Evolutionary conservation across 2,797 vertebrate species (phyloP).

Genomic region (Sandelia bainsii): DNA sequence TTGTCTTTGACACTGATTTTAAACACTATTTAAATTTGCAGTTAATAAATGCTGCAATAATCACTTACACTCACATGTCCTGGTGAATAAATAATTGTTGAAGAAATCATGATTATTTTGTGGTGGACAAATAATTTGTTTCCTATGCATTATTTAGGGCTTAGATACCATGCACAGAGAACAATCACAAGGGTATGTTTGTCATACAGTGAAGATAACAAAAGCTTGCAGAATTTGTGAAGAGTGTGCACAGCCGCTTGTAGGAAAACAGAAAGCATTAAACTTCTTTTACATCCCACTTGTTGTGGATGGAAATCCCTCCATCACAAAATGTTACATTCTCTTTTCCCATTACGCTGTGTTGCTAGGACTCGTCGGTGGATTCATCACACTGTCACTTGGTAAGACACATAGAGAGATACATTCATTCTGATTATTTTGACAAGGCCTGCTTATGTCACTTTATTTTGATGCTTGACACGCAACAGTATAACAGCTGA

Average conservation of each 20-base stretch:
- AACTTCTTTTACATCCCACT: constrained; percentile 26
- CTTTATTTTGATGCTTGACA: constrained; percentile 8
- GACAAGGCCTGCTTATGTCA: constrained; percentile 12
- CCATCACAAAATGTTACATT: constrained; percentile 15
- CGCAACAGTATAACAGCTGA: not conserved
- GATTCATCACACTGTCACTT: constrained; percentile 30
- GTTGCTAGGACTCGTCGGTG: constrained; percentile 23
- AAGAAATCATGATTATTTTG: too few species aligned
- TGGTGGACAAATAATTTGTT: too few species aligned
- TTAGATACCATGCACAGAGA: not conserved
- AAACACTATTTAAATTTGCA: too few species aligned
- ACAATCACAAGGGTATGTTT: not conserved
- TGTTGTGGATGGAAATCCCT: constrained; percentile 30
- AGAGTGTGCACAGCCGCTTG: not conserved
- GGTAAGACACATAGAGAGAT: constrained; percentile 8
- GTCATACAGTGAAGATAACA: not conserved
- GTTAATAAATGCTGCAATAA: too few species aligned
- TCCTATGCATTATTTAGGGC: too few species aligned
- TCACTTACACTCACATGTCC: too few species aligned
- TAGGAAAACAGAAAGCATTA: constrained; percentile 1
- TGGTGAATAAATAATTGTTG: too few species aligned
- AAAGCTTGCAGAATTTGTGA: constrained; percentile 8
- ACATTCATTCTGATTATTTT: constrained; percentile 23
- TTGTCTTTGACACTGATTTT: too few species aligned
- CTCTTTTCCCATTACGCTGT: constrained; percentile 34